Evolutionary conservation across 2,797 vertebrate species (phyloP).

Genomic region (Enteromius viviparus): DNA sequence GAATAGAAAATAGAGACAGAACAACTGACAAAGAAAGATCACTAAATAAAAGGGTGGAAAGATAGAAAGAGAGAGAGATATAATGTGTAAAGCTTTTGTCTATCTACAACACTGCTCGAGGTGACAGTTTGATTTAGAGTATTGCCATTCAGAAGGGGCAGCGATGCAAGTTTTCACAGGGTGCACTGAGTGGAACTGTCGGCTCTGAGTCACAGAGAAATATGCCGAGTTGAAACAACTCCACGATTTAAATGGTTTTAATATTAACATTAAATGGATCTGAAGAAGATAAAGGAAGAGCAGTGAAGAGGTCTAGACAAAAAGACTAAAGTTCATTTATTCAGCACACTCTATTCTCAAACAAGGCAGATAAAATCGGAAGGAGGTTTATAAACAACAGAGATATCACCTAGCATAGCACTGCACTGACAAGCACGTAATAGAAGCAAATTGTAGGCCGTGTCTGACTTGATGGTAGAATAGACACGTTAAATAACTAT

Average conservation of each 20-base stretch:
- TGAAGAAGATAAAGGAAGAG: slow-evolving; percentile 42
- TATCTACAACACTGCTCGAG: slow-evolving; percentile 66
- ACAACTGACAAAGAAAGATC: slow-evolving; percentile 42
- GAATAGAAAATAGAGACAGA: slow-evolving; percentile 32
- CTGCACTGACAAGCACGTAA: slow-evolving; percentile 48
- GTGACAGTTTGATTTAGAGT: slow-evolving; percentile 69
- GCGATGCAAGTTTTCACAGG: slow-evolving; percentile 64
- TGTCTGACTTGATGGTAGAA: slow-evolving; percentile 27
- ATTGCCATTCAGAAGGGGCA: slow-evolving; percentile 71
- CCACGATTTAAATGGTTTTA: slow-evolving; percentile 71
- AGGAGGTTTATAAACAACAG: slow-evolving; percentile 8
- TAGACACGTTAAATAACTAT: slow-evolving; percentile 11
- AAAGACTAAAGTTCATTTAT: slow-evolving; percentile 41
- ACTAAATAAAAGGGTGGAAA: slow-evolving; percentile 31
- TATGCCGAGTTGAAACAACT: slow-evolving; percentile 64
- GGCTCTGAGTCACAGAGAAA: slow-evolving; percentile 63
- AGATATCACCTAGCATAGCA: slow-evolving; percentile 37
- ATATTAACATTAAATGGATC: slow-evolving; percentile 76
- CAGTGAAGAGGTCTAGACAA: neutral
- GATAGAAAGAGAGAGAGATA: slow-evolving; percentile 10
- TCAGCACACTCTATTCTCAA: slow-evolving; percentile 32
- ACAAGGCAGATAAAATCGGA: slow-evolving; percentile 1
- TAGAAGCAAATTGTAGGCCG: slow-evolving; percentile 28
- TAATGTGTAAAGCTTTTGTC: slow-evolving; percentile 51
- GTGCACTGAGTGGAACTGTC: slow-evolving; percentile 71